A percentile compares a stretch with the other conserved stretches of the same genome.
phyloP scores from a whole-genome alignment of 2,113 vertebrate genomes.

The Etheostoma spectabile region DNA sequence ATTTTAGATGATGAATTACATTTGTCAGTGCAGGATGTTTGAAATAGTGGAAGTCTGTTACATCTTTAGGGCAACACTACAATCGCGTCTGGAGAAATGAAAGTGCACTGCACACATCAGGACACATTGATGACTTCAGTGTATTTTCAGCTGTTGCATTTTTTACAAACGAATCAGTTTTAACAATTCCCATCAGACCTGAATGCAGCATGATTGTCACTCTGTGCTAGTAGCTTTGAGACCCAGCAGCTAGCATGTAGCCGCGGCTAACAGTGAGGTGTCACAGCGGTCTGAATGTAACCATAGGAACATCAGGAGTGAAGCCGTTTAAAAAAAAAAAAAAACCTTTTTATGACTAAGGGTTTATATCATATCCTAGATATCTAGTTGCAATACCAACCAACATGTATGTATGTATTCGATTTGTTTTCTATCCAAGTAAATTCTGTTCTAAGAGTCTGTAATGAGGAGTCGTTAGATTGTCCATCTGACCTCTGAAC shows the following conservation, averaged over 20 bases:
- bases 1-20: constrained; percentile 1
- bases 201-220: not conserved
- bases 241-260: constrained; percentile 55
- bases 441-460: not conserved
- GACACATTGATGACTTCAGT: not conserved
- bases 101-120: not conserved
- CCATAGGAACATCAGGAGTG: not conserved
- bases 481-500: not conserved
- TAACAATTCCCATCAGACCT: not conserved
- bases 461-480: not conserved
- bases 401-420: constrained; percentile 2
- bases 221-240: constrained; percentile 6
- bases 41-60: not conserved
- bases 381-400: not conserved
- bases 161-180: not conserved
- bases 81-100: not conserved
- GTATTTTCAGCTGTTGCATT: not conserved
- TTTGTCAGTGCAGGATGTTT: not conserved
- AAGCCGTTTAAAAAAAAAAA: not conserved
- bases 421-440: not conserved
- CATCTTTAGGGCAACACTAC: not conserved
- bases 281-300: constrained; percentile 20
- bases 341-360: not conserved
- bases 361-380: not conserved
- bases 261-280: constrained; percentile 3